Base-by-base conservation (phyloP, 1,140 invertebrate species). In the Papilio glaucus region DNA sequence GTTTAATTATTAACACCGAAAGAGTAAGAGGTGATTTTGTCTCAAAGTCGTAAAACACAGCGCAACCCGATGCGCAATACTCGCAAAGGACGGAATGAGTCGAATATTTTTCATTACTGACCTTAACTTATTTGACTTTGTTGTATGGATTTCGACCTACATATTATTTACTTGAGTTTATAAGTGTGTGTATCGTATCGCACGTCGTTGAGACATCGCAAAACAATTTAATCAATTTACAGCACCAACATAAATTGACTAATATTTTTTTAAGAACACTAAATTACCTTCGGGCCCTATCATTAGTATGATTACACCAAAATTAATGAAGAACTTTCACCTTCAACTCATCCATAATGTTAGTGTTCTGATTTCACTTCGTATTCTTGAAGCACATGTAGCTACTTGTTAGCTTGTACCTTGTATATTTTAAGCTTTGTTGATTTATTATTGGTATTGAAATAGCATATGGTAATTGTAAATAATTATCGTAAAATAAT, bases 51-150 rank as follows among this genome's bases (percentile, higher is more conserved):
- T 65, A 75, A 77, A 81, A 81, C 78, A n/a, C 83, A 76, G 75
- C 83, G 85, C 85, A 78, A 76, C 72, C 82, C 83, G 83, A 87
- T 92, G 90, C 90, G 90, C 90, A 92, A 87, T 87, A 83, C 85
- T 83, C 80, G 76, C 74, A 75, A 65, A 65, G 33, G 29, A 65
- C 10, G 29, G 15, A 39, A 18, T 65, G 3, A 38, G 26, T 18
- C 4, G 33, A 65, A 61, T n/a, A 39, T 42, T 26, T 62, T 41
- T 62, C 21, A 72, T 62, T 72, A 38, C 29, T 72, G 61, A 63
- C 13, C 33, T 37, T 26, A 57, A 26, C 21, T 57, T 63, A 12
- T 62, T 62, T 39, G 9, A 39, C 1, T 65, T 41, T 65, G 24
- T 57, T 21, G 49, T 24, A 10, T 57, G 49, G 12, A 57, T 57